Evolutionary conservation across 2,888 invertebrate species (phyloP).

Genomic region (Eupithecia insigniata): DNA sequence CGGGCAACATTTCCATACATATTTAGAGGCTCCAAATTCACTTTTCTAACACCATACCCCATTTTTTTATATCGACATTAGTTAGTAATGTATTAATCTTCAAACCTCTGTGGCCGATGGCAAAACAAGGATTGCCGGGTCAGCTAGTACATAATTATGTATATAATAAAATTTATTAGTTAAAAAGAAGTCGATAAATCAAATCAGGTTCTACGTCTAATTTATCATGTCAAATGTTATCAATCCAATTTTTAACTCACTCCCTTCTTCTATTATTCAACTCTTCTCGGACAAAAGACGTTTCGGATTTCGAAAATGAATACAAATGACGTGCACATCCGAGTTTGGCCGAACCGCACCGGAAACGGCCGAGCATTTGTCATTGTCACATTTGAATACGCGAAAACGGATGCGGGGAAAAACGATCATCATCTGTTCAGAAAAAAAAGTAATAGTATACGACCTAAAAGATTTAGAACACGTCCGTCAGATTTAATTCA

Average conservation of each 20-base stretch:
- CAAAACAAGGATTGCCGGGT: too few species aligned
- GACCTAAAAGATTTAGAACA: too few species aligned
- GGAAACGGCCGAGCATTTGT: conserved; percentile 81
- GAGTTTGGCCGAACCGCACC: conserved; percentile 47
- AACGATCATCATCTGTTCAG: conserved; percentile 78
- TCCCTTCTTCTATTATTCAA: conserved; percentile 57
- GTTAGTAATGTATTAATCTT: too few species aligned
- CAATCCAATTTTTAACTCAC: conserved; percentile 57
- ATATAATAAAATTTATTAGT: too few species aligned
- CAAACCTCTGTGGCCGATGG: too few species aligned
- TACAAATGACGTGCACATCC: conserved; percentile 75
- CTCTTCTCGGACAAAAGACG: conserved; percentile 64
- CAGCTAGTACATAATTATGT: too few species aligned
- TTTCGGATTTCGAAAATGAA: conserved; percentile 68
- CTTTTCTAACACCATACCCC: too few species aligned
- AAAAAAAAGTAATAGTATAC: not conserved
- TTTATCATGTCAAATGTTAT: conserved; percentile 33
- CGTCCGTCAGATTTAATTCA: too few species aligned
- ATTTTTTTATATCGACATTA: too few species aligned
- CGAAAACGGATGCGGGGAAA: conserved; percentile 74
- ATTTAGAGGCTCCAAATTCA: too few species aligned
- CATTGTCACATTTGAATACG: conserved; percentile 82
- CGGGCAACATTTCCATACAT: too few species aligned
- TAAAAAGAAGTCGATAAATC: too few species aligned
- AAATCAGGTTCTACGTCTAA: conserved; percentile 25